Percentiles rank a stretch among this genome's conserved stretches.
Evolutionary conservation across 1,140 invertebrate genomes (phyloP).

Genomic region (Drosophila pandora): DNA sequence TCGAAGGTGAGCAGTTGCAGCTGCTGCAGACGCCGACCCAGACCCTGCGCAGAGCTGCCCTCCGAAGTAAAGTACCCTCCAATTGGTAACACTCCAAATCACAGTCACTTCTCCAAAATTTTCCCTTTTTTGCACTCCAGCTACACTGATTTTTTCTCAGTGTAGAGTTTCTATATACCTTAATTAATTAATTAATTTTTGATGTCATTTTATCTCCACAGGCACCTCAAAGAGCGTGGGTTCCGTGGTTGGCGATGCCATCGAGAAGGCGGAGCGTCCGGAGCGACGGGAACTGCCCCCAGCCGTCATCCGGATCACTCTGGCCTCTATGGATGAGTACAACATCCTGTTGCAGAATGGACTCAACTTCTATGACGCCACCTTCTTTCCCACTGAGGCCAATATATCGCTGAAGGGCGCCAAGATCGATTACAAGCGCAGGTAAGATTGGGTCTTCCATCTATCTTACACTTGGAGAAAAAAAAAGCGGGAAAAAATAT

Average conservation of each 20-base stretch:
- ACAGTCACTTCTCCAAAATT: neutral
- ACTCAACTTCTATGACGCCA: conserved; percentile 93
- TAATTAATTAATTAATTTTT: neutral
- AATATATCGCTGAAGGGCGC: conserved; percentile 86
- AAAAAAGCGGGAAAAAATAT: too few relatives aligned
- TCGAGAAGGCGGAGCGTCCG: conserved; percentile 84
- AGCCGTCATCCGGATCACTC: conserved; percentile 89
- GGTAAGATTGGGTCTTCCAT: conserved; percentile 70
- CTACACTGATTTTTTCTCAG: neutral
- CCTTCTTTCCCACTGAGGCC: conserved; percentile 92
- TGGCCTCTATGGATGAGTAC: conserved; percentile 92
- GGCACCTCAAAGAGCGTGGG: conserved; percentile 66
- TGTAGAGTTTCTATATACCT: neutral
- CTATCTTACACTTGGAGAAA: too few relatives aligned
- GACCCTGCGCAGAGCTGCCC: conserved; percentile 66
- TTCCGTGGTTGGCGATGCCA: conserved; percentile 61
- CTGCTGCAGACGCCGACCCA: conserved; percentile 53
- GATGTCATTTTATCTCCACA: conserved; percentile 3
- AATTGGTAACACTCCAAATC: conserved; percentile 32
- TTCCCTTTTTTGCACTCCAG: neutral
- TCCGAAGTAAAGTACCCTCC: conserved; percentile 68
- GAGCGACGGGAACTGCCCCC: conserved; percentile 84
- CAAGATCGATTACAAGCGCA: conserved; percentile 84
- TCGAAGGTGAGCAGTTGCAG: conserved; percentile 66
- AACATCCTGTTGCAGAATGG: conserved; percentile 92